Conservation (phyloP, 1,140 invertebrate species). For the Phymastichus coffea region DNA sequence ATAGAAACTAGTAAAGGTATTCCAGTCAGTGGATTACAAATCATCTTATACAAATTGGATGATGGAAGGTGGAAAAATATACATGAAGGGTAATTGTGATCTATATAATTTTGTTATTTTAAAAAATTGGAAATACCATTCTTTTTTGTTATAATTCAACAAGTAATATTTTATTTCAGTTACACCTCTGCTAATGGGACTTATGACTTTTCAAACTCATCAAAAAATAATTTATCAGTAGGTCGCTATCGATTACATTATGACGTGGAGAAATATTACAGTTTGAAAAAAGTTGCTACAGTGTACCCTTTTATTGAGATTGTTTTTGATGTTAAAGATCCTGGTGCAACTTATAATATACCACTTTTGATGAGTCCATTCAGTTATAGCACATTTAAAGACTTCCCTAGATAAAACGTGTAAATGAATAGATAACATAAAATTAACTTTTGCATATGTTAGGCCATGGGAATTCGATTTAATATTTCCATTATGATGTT, state of each 20-base stretch:
- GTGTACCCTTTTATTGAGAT: slow-evolving; percentile 79
- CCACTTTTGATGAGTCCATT: slow-evolving; percentile 78
- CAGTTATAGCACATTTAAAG: slow-evolving; percentile 79
- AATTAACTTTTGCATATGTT: no score
- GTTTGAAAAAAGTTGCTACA: slow-evolving; percentile 60
- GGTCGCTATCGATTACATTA: slow-evolving; percentile 77
- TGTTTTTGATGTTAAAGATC: slow-evolving; percentile 70
- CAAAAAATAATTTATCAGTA: slow-evolving; percentile 60
- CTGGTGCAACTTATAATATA: slow-evolving; percentile 74
- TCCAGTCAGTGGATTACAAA: slow-evolving; percentile 62
- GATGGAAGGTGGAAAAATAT: slow-evolving; percentile 65
- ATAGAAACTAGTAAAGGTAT: slow-evolving; percentile 67
- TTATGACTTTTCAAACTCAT: slow-evolving; percentile 60
- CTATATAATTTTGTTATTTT: neutral
- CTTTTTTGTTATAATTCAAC: neutral
- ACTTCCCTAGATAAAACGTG: slow-evolving; percentile 39
- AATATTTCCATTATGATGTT: no score
- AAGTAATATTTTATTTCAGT: slow-evolving; percentile 41
- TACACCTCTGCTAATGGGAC: slow-evolving; percentile 68
- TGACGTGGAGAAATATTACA: slow-evolving; percentile 73
- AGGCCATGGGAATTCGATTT: no score
- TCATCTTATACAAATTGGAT: slow-evolving; percentile 67
- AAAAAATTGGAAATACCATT: neutral
- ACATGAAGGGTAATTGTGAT: slow-evolving; percentile 55
- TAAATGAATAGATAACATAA: no score